These are phyloP conservation scores for Heteractis magnifica DNA, from an alignment of 92 coral and sea anemone species.

Conservation along the genomic window DNA sequence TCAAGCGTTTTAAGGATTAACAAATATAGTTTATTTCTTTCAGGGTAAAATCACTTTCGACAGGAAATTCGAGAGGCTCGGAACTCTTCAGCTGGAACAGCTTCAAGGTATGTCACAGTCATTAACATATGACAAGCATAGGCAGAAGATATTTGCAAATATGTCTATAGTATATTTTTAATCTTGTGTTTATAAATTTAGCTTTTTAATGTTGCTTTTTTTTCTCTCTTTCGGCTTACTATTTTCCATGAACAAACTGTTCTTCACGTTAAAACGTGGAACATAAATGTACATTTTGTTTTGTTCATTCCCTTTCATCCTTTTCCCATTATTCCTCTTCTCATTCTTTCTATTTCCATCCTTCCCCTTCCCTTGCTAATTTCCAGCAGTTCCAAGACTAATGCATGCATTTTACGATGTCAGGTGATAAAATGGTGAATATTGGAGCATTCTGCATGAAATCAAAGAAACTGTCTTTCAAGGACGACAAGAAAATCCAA, in stretches of 20 bases:
- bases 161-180: too few species aligned
- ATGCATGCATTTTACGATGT: background rate
- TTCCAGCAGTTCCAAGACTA: background rate
- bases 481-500: constrained; percentile 27
- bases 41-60: constrained; percentile 67
- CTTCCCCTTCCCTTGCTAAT: too few species aligned
- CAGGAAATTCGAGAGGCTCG: constrained; percentile 62
- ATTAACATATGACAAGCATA: background rate
- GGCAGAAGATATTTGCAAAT: too few species aligned
- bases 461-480: constrained; percentile 26
- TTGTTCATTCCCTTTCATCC: too few species aligned
- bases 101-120: constrained; percentile 46
- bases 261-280: too few species aligned
- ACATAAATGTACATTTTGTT: too few species aligned
- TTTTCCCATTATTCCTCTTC: too few species aligned
- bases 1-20: background rate
- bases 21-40: background rate
- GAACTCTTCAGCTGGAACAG: constrained; percentile 63
- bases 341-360: too few species aligned
- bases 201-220: too few species aligned
- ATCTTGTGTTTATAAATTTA: too few species aligned
- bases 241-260: too few species aligned
- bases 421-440: constrained; percentile 47
- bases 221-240: too few species aligned
- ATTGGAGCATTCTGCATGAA: constrained; percentile 62